These are phyloP conservation scores for Rhinoraja longicauda DNA, from an alignment of 2,797 vertebrate species.

Conservation along the genomic window DNA sequence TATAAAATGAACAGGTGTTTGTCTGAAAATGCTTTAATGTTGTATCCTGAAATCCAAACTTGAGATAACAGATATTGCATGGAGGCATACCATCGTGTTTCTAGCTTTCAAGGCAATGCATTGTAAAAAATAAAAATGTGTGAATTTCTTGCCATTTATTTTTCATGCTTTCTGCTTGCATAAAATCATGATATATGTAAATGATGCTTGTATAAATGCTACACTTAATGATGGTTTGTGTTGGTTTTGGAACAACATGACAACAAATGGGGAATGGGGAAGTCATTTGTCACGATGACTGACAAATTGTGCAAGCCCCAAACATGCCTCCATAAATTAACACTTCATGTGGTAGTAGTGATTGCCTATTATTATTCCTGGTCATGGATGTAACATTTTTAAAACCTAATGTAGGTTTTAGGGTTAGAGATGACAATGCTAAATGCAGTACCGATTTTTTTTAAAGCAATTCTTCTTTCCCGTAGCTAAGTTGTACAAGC, in stretches of 20 bases:
- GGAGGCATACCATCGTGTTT: neutral
- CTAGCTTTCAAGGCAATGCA: neutral
- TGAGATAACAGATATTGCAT: conserved; percentile 5
- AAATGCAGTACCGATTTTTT: neutral
- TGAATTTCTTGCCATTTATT: conserved; percentile 4
- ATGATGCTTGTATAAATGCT: neutral
- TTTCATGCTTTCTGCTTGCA: neutral
- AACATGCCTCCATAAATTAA: neutral
- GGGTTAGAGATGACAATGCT: neutral
- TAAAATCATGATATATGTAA: neutral
- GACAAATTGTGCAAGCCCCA: neutral
- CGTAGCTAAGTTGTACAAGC: neutral
- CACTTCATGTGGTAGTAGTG: neutral
- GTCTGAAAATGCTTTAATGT: neutral
- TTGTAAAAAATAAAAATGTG: neutral
- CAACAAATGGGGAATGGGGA: neutral
- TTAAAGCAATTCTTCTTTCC: neutral
- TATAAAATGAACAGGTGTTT: conserved; percentile 50
- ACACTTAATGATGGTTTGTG: neutral
- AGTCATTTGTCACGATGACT: neutral
- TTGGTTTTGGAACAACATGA: neutral
- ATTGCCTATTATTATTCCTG: neutral
- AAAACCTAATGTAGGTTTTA: neutral
- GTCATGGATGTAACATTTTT: neutral
- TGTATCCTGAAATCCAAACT: neutral